Base-by-base conservation (phyloP, 1,140 invertebrate species). In the Caenorhabditis briggsae region DNA sequence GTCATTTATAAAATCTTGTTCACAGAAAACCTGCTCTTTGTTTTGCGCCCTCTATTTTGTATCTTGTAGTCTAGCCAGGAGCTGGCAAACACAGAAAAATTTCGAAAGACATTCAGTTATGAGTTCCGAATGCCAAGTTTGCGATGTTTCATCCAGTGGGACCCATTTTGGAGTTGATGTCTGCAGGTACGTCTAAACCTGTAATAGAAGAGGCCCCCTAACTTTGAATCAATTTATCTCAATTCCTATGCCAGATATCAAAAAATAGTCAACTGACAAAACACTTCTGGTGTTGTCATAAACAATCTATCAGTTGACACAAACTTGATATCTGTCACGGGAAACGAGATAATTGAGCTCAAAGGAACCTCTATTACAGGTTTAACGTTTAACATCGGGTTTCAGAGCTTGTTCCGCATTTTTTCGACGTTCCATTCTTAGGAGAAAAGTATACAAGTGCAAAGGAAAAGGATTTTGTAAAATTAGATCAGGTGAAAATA, bases 371-470 rank as follows among this genome's bases (percentile, higher is more conserved):
- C 18, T 18, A 58, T 58, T 53, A 53, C 11, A 18, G 50, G 9
- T 11, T 12, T 11, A 2, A 53, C 50, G 50, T 16, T 12, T 14
- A 33, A n/a, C n/a, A 58, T 58, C 18, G 56, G n/a, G 56, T 64
- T 70, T 18, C 41, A 70, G 64, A 43, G 64, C 64, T 16, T 70
- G 64, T 18, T 70, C 33, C 5, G 64, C 64, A 43, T 70, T 70
- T 18, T 70, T 70, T 18, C 64, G 64, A 7, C 33, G 64, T 8
- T 43, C 64, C 5, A 41, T 70, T 8, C 16, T 8, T 8, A 14
- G 64, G 6, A 46, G 64, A 11, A 14, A 43, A 14, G 14, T 25
- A 1, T 70, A 70, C 64, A 70, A 61, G 12, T 61, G 59, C 59
- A 61, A 61, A 23, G n/a, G 11, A 11, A 23, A 61, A 12, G 59